Percentiles rank a stretch among this genome's conserved stretches.
Evolutionary conservation across 2,113 vertebrate species (phyloP).

Genomic region (Excalfactoria chinensis): DNA sequence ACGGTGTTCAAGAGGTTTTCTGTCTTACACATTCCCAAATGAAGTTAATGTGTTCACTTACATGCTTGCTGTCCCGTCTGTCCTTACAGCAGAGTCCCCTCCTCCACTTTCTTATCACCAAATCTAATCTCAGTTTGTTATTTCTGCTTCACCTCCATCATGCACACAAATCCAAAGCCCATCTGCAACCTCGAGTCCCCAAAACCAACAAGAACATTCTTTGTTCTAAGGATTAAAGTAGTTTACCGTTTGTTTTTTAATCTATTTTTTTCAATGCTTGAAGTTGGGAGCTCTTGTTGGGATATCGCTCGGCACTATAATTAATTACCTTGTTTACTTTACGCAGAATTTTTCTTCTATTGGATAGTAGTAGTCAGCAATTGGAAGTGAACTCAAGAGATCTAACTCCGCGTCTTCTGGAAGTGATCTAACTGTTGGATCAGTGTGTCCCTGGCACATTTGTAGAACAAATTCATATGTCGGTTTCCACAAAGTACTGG

Average conservation of each 20-base stretch:
- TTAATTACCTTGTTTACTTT: not conserved
- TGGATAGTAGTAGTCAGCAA: conserved; percentile 5
- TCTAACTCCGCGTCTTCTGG: conserved; percentile 56
- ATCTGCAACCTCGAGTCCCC: not conserved
- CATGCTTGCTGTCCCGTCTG: not conserved
- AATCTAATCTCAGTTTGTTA: not conserved
- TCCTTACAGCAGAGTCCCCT: not conserved
- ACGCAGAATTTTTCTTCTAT: not conserved
- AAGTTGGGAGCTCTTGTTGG: rapidly evolving
- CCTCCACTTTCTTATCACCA: not conserved
- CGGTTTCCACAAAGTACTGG: conserved; percentile 57
- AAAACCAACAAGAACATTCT: not conserved
- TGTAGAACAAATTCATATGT: conserved; percentile 68
- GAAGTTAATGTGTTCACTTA: not conserved
- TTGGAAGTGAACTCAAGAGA: conserved; percentile 34
- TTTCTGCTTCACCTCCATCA: not conserved
- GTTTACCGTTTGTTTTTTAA: not conserved
- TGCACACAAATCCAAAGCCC: not conserved
- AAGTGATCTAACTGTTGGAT: conserved; percentile 69
- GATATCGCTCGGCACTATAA: not conserved
- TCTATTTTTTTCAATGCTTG: not conserved
- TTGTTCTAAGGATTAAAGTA: not conserved
- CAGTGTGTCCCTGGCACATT: conserved; percentile 71
- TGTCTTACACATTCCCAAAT: not conserved
- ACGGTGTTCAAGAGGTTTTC: not conserved